These are phyloP conservation scores for Antrozous pallidus DNA, from an alignment of 2,797 vertebrate species.

Conservation along the genomic window DNA sequence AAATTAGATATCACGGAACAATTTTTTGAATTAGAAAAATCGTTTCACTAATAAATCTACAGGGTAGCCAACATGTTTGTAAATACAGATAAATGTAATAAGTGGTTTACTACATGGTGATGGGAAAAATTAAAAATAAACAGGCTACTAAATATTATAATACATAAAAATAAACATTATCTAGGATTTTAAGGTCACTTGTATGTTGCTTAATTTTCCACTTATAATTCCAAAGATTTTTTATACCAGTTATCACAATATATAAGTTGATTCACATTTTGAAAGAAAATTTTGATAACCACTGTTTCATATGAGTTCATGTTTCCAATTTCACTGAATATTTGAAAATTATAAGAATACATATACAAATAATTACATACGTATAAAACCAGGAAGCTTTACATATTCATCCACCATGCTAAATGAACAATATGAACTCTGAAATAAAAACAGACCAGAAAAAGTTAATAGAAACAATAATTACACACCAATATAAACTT, in stretches of 20 bases:
- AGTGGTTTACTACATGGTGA: background rate
- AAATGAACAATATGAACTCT: background rate
- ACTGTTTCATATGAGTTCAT: conserved; percentile 16
- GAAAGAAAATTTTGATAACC: background rate
- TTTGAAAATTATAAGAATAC: conserved; percentile 50
- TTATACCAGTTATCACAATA: conserved; percentile 19
- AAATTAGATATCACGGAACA: background rate
- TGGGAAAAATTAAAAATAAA: too few relatives aligned
- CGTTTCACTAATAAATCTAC: background rate
- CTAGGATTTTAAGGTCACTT: background rate
- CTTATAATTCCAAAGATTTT: background rate
- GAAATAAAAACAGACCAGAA: conserved; percentile 54
- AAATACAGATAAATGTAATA: conserved; percentile 34
- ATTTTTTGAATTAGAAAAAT: background rate
- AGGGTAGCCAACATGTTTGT: background rate
- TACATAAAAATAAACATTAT: background rate
- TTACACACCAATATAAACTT: conserved; percentile 19
- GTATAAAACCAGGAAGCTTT: background rate
- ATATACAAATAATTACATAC: conserved; percentile 49
- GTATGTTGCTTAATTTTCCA: conserved; percentile 24
- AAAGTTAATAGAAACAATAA: conserved; percentile 43
- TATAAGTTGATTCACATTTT: conserved; percentile 27
- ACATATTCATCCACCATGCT: background rate
- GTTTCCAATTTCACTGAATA: conserved; percentile 34
- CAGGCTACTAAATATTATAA: background rate